Conservation (phyloP, 2,888 invertebrate species). For the Drosophila falleni region DNA sequence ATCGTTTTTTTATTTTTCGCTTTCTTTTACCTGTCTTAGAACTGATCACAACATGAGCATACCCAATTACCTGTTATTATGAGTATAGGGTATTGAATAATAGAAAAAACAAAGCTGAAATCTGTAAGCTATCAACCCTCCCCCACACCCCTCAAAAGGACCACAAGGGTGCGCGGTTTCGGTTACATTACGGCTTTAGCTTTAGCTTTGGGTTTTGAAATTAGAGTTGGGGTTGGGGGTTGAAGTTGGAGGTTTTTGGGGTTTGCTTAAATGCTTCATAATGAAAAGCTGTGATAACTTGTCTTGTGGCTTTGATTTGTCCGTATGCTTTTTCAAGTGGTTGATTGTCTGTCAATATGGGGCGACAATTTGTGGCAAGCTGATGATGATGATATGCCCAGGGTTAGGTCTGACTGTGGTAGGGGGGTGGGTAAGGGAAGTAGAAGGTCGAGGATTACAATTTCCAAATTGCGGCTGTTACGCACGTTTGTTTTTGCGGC, state of each 20-base stretch:
- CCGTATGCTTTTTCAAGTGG: slow-evolving; percentile 75
- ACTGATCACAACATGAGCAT: neutral
- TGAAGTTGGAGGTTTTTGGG: slow-evolving; percentile 13
- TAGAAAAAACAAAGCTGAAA: slow-evolving; percentile 37
- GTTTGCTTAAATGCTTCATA: slow-evolving; percentile 76
- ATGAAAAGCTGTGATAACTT: slow-evolving; percentile 79
- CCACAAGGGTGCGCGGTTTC: slow-evolving; percentile 52
- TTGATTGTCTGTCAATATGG: slow-evolving; percentile 79
- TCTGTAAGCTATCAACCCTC: slow-evolving; percentile 51
- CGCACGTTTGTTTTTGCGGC: slow-evolving; percentile 50
- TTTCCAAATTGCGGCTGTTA: slow-evolving; percentile 50
- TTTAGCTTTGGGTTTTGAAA: slow-evolving; percentile 7
- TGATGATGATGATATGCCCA: slow-evolving; percentile 22
- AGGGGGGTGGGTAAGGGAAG: neutral
- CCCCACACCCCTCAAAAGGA: slow-evolving; percentile 2
- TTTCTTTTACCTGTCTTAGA: neutral
- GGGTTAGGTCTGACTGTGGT: neutral
- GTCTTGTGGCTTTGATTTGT: slow-evolving; percentile 65
- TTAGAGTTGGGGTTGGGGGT: neutral
- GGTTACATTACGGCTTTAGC: slow-evolving; percentile 28
- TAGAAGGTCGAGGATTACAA: slow-evolving; percentile 39
- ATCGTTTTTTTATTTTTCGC: neutral
- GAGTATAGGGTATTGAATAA: slow-evolving; percentile 32
- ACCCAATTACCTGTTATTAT: neutral
- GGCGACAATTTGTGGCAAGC: slow-evolving; percentile 42